Percentiles rank a stretch among this genome's conserved stretches.
Evolutionary conservation across 2,888 invertebrate genomes (phyloP).

Genomic region (Eupithecia tripunctaria): DNA sequence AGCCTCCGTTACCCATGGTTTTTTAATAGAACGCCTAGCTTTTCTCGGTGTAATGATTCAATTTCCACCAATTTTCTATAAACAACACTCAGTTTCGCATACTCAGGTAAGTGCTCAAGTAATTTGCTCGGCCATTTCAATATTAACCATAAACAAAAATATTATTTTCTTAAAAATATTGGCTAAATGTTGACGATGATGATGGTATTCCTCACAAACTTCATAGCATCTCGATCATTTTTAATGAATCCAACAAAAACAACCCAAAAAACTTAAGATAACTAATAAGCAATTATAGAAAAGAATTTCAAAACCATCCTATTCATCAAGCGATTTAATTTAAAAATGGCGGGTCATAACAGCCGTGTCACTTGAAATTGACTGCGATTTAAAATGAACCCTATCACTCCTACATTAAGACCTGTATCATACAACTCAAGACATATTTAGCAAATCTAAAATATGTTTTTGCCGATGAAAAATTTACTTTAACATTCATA

Average conservation of each 20-base stretch:
- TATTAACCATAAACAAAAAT: not conserved
- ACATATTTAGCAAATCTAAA: not conserved
- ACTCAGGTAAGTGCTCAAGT: no score
- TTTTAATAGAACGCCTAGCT: no score
- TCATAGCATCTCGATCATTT: slow-evolving; percentile 6
- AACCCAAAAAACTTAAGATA: slow-evolving; percentile 45
- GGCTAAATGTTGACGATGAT: not conserved
- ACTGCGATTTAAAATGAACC: slow-evolving; percentile 4
- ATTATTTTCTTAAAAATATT: not conserved
- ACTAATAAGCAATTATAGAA: slow-evolving; percentile 49
- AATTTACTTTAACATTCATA: not conserved
- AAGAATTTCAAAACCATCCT: slow-evolving; percentile 47
- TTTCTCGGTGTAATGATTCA: no score
- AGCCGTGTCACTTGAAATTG: slow-evolving; percentile 3
- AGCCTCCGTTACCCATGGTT: no score
- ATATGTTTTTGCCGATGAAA: not conserved
- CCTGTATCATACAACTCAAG: not conserved
- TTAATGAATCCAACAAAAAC: slow-evolving; percentile 8
- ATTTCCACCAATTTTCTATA: no score
- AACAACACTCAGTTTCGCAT: no score
- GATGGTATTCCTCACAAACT: not conserved
- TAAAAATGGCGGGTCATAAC: slow-evolving; percentile 67
- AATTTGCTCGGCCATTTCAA: not conserved
- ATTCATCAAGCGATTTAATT: slow-evolving; percentile 70
- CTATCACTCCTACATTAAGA: not conserved